Conservation (phyloP, 2,888 invertebrate genomes). For the Invenusta paracnida region DNA sequence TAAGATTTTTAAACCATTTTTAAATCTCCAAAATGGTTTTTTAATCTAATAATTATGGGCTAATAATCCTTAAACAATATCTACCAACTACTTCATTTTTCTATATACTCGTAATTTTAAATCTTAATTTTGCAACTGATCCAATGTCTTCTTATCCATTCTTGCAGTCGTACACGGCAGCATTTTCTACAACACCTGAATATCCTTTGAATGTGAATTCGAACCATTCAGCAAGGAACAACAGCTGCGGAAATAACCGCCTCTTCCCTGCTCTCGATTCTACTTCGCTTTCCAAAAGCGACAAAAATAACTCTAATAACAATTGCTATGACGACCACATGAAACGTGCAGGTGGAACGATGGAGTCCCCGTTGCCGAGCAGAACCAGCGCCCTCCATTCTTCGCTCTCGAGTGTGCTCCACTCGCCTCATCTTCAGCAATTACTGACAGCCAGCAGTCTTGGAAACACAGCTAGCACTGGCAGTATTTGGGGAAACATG, state of each 20-base stretch:
- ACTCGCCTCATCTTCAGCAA: conserved; percentile 15
- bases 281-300: not conserved
- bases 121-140: too few relatives aligned
- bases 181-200: not conserved
- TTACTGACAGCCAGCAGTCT: not conserved
- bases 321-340: not conserved
- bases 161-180: not conserved
- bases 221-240: not conserved
- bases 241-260: not conserved
- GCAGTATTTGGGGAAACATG: too few relatives aligned
- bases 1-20: too few relatives aligned
- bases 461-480: not conserved
- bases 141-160: not conserved
- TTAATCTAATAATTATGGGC: too few relatives aligned
- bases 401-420: not conserved
- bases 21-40: too few relatives aligned
- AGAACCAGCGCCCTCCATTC: not conserved
- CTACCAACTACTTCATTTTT: too few relatives aligned
- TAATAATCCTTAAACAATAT: too few relatives aligned
- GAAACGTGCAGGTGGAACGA: too few relatives aligned
- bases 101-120: too few relatives aligned
- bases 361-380: not conserved
- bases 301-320: not conserved
- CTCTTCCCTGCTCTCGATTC: not conserved
- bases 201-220: too few relatives aligned